These are phyloP conservation scores for Mythimna lalbum DNA, from an alignment of 2,888 invertebrate species.

Conservation along the genomic window DNA sequence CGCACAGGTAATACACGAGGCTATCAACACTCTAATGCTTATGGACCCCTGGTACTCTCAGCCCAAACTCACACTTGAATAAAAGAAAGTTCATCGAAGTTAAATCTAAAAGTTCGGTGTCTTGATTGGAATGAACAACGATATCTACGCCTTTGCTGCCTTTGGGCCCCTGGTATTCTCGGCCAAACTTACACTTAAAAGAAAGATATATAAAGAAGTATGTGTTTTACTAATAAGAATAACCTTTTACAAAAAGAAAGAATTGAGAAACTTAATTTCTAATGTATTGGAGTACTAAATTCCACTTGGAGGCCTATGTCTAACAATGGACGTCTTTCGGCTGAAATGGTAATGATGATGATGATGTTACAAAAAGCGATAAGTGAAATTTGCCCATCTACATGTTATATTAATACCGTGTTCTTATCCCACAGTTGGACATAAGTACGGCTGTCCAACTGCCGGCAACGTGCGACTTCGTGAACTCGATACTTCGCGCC, in stretches of 20 bases:
- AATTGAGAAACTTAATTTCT: too few relatives aligned
- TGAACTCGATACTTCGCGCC: slow-evolving; percentile 83
- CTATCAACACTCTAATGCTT: not conserved
- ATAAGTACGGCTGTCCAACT: slow-evolving; percentile 75
- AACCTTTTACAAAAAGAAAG: too few relatives aligned
- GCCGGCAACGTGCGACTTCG: slow-evolving; percentile 79
- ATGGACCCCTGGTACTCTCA: not conserved
- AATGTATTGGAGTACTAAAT: too few relatives aligned
- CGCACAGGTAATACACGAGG: slow-evolving; percentile 74
- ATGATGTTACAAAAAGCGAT: not conserved
- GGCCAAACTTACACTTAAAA: too few relatives aligned
- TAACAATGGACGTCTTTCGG: too few relatives aligned
- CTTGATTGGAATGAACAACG: not conserved
- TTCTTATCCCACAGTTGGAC: slow-evolving; percentile 75
- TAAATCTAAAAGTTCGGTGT: not conserved
- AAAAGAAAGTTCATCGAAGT: not conserved
- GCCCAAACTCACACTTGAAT: not conserved
- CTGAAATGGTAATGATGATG: too few relatives aligned
- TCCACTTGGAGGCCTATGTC: too few relatives aligned
- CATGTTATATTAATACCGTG: slow-evolving; percentile 1
- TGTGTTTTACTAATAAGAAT: too few relatives aligned
- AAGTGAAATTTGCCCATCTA: not conserved
- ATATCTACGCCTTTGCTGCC: too few relatives aligned
- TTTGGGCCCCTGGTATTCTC: too few relatives aligned
- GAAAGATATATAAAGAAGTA: too few relatives aligned